These are phyloP conservation scores for Hermetia illucens DNA, from an alignment of 1,140 invertebrate genomes.

Conservation along the genomic window DNA sequence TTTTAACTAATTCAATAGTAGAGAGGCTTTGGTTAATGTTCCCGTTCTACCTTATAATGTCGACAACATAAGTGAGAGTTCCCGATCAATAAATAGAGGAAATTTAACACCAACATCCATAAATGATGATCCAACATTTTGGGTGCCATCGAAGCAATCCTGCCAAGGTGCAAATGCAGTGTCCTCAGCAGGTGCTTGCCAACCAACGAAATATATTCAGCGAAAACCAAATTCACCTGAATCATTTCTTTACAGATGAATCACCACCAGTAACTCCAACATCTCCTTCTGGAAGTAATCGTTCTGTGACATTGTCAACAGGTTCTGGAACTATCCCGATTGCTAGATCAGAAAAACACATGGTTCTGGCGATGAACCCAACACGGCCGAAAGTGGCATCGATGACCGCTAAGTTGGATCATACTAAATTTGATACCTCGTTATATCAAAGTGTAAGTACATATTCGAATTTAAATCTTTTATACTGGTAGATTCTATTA, in stretches of 20 bases:
- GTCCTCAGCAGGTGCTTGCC: slow-evolving; percentile 7
- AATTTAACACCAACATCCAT: slow-evolving; percentile 26
- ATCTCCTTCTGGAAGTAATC: slow-evolving; percentile 28
- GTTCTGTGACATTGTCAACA: slow-evolving; percentile 25
- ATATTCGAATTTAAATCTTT: too few species aligned
- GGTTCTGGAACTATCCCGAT: slow-evolving; percentile 26
- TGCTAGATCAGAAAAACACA: slow-evolving; percentile 36
- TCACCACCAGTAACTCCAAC: slow-evolving; percentile 32
- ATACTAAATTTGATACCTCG: slow-evolving; percentile 38
- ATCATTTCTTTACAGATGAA: slow-evolving; percentile 20
- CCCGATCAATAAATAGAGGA: slow-evolving; percentile 19
- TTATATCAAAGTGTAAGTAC: slow-evolving; percentile 33
- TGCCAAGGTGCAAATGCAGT: slow-evolving; percentile 8
- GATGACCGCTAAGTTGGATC: slow-evolving; percentile 39
- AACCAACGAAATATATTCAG: too few species aligned
- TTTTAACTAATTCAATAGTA: too few species aligned
- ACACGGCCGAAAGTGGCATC: slow-evolving; percentile 29
- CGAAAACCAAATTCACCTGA: too few species aligned
- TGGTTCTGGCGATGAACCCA: slow-evolving; percentile 34
- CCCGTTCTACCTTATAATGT: slow-evolving; percentile 23
- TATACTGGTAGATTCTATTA: too few species aligned
- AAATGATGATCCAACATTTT: slow-evolving; percentile 30
- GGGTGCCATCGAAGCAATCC: slow-evolving; percentile 28
- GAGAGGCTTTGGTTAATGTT: slow-evolving; percentile 30
- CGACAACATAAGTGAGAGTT: slow-evolving; percentile 25